Base-by-base conservation (phyloP, 2,797 vertebrate species). In the Acropternis orthonyx region DNA sequence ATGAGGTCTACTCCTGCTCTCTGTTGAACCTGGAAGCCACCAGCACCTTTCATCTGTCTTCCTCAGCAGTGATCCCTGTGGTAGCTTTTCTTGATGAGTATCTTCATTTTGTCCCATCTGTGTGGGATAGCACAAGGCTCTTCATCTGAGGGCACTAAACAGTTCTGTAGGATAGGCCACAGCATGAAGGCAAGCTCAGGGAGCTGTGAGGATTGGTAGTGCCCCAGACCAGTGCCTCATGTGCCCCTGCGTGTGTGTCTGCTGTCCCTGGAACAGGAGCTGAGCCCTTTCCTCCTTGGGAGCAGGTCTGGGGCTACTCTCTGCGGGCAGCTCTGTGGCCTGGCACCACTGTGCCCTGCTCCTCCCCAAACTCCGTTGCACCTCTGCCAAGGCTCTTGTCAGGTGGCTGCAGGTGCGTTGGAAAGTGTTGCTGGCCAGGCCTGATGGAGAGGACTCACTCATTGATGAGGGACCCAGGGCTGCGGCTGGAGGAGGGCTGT, bases 401-500 rank as follows among this genome's bases (percentile, higher is more conserved):
- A 0, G 7, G 24, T 32, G 10, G 4, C 12, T 22, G 41, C 54
- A 16, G 30, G 18, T 6, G 14, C 0, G 0, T 2, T 39, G 52
- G 59, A n/a, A 69, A 32, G 32, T 27, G 22, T 15, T 39, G 19
- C 32, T 37, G 65, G 21, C 67, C 21, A 15, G 48, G 37, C 14
- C 48, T 22, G 18, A 27, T 8, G 19, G 36, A 68, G 51, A 17
- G 12, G 22, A 7, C 27, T 39, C 48, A 24, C 23, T 26, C 48
- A 27, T 24, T 48, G 7, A 48, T 27, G 20, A 12, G 46, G 12
- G 24, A 24, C 19, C 19, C 2, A 0, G 0, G 28, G 20, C 15
- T 24, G 67, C 9, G 15, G 9, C 16, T 6, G 69, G 17, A 36
- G 61, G 8, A 61, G n/a, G 23, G 8, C 28, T 61, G 21, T 6